A percentile compares a stretch with the other conserved stretches of the same genome.
Evolutionary conservation across 2,797 vertebrate species (phyloP).

Genomic region (Podarcis lilfordi): DNA sequence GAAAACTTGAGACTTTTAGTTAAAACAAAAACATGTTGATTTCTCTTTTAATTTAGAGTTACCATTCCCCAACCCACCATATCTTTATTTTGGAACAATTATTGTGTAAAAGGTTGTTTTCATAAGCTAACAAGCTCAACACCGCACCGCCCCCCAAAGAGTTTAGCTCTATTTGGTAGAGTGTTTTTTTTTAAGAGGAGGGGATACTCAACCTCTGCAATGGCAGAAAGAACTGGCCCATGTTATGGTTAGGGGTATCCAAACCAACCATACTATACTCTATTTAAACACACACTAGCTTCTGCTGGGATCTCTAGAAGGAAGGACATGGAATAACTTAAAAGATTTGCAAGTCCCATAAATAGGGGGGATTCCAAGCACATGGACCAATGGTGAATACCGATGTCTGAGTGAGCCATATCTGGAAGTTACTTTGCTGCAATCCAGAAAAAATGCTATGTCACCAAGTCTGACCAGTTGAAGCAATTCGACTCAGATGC

Average conservation of each 20-base stretch:
- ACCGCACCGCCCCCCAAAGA: slow-evolving; percentile 35
- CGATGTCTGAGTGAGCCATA: slow-evolving; percentile 63
- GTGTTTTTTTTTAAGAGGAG: slow-evolving; percentile 26
- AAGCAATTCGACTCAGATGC: slow-evolving; percentile 43
- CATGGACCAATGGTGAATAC: slow-evolving; percentile 45
- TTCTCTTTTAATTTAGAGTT: slow-evolving; percentile 67
- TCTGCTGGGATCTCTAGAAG: slow-evolving; percentile 62
- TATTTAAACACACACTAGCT: slow-evolving; percentile 39
- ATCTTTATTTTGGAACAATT: slow-evolving; percentile 74
- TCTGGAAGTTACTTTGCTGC: slow-evolving; percentile 55
- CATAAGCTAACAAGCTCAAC: slow-evolving; percentile 53
- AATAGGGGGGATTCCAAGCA: slow-evolving; percentile 49
- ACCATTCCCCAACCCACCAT: slow-evolving; percentile 74
- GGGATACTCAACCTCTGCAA: neutral
- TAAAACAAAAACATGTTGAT: slow-evolving; percentile 78
- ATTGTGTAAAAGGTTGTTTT: slow-evolving; percentile 59
- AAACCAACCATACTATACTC: slow-evolving; percentile 51
- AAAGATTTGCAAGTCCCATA: slow-evolving; percentile 56
- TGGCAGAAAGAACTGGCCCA: slow-evolving; percentile 55
- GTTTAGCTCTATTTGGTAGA: slow-evolving; percentile 46
- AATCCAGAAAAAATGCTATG: slow-evolving; percentile 66
- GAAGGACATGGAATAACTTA: slow-evolving; percentile 50
- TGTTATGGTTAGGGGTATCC: slow-evolving; percentile 48
- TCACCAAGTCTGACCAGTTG: slow-evolving; percentile 59
- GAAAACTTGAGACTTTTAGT: slow-evolving; percentile 99